Evolutionary conservation across 2,113 vertebrate genomes (phyloP).

Genomic region (Corythaixoides concolor): DNA sequence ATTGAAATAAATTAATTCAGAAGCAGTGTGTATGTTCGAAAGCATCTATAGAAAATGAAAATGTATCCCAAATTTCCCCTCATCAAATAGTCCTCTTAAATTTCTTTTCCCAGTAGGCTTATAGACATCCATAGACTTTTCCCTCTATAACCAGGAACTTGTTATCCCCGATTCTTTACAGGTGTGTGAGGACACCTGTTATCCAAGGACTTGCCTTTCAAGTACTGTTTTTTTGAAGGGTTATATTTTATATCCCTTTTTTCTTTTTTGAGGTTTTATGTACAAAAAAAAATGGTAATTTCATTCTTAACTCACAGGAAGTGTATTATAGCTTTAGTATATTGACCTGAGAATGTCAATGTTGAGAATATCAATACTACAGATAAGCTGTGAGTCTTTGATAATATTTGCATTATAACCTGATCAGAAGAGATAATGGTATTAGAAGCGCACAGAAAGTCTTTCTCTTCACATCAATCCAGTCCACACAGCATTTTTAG

Average conservation of each 20-base stretch:
- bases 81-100: not conserved
- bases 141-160: not conserved
- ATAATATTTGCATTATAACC: slow-evolving; percentile 52
- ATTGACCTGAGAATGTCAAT: slow-evolving; percentile 37
- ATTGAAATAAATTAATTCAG: not conserved
- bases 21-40: not conserved
- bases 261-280: not conserved
- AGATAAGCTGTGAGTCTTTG: not conserved
- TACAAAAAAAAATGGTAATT: not conserved
- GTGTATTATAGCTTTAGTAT: slow-evolving; percentile 35
- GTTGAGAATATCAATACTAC: not conserved
- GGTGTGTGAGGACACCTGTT: not conserved
- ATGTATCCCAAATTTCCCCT: not conserved
- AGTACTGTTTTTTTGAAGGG: not conserved
- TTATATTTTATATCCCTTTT: not conserved
- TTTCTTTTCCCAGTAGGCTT: not conserved
- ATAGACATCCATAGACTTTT: not conserved
- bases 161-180: fast-evolving
- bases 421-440: slow-evolving; percentile 15
- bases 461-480: slow-evolving; percentile 15
- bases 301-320: slow-evolving; percentile 21
- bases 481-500: slow-evolving; percentile 15
- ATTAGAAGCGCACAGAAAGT: slow-evolving; percentile 19
- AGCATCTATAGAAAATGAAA: not conserved
- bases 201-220: not conserved